A percentile compares a stretch with the other conserved stretches of the same genome.
Evolutionary conservation across 1,140 invertebrate species (phyloP).

Genomic region (Orius insidiosus): DNA sequence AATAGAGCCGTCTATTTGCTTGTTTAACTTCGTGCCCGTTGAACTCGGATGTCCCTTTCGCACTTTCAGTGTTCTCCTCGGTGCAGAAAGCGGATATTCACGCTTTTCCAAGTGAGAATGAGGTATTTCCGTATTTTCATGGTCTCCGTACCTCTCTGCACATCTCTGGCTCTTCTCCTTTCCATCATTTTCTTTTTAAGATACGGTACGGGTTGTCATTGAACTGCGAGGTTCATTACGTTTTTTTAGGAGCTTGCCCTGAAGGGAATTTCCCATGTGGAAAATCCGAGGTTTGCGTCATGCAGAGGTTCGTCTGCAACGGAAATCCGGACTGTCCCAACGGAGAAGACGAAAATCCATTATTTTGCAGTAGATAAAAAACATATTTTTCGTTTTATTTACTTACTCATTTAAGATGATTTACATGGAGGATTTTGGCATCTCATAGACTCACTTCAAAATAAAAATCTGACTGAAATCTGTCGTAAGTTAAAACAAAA

Average conservation of each 20-base stretch:
- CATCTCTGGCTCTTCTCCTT: conserved; percentile 5
- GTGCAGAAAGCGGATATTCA: no score
- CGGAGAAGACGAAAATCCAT: conserved; percentile 39
- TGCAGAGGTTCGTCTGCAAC: conserved; percentile 45
- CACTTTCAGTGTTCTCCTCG: no score
- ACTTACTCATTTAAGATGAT: no score
- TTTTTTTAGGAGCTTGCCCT: conserved; percentile 30
- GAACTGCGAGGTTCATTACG: background rate
- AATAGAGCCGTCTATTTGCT: no score
- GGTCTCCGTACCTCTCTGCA: conserved; percentile 4
- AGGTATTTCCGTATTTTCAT: conserved; percentile 5
- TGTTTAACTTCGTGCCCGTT: no score
- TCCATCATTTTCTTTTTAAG: conserved; percentile 8
- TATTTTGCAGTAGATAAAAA: conserved; percentile 24
- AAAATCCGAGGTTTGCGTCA: conserved; percentile 47
- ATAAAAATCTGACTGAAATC: background rate
- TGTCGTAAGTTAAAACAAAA: conserved; percentile 10
- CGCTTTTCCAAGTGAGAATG: background rate
- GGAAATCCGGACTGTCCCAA: conserved; percentile 44
- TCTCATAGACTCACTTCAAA: conserved; percentile 2
- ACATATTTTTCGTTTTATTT: no score
- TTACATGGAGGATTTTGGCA: conserved; percentile 7
- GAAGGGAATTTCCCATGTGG: conserved; percentile 48
- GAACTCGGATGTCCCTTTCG: no score
- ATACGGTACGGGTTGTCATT: background rate